Conservation (phyloP, 2,113 vertebrate species). For the Plotosus lineatus region DNA sequence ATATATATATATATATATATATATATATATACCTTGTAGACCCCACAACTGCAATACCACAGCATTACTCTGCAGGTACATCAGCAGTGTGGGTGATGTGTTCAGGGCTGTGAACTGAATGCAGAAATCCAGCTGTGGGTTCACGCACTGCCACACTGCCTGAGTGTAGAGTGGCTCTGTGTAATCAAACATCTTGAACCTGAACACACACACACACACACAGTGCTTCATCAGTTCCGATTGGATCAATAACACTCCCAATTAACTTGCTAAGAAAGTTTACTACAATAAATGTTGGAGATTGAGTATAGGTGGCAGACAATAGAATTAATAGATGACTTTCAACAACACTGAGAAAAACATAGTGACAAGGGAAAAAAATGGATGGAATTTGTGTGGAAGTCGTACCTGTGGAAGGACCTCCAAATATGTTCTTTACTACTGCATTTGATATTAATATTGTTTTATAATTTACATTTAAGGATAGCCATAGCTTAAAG, state of each 20-base stretch:
- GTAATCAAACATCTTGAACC: conserved; percentile 81
- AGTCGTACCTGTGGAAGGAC: too few species aligned
- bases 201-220: conserved; percentile 52
- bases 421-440: too few species aligned
- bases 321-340: too few species aligned
- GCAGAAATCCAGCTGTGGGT: conserved; percentile 78
- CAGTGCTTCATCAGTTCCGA: neutral
- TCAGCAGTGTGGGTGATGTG: conserved; percentile 76
- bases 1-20: conserved; percentile 19
- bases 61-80: conserved; percentile 84
- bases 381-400: too few species aligned
- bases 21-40: conserved; percentile 77
- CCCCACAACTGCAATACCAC: conserved; percentile 87
- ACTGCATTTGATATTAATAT: too few species aligned
- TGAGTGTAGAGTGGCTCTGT: conserved; percentile 74
- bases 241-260: neutral
- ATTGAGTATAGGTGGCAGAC: too few species aligned
- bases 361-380: too few species aligned
- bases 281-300: neutral
- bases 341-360: too few species aligned
- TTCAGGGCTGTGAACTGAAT: conserved; percentile 74
- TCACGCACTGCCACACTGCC: conserved; percentile 78
- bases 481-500: too few species aligned
- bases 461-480: too few species aligned
- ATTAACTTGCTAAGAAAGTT: neutral